Percentiles rank a stretch among this genome's conserved stretches.
These are phyloP conservation scores for Diacarnus erythraeanus DNA, from an alignment of 37 sponge, comb jelly and placozoan genomes.

Conservation along the genomic window DNA sequence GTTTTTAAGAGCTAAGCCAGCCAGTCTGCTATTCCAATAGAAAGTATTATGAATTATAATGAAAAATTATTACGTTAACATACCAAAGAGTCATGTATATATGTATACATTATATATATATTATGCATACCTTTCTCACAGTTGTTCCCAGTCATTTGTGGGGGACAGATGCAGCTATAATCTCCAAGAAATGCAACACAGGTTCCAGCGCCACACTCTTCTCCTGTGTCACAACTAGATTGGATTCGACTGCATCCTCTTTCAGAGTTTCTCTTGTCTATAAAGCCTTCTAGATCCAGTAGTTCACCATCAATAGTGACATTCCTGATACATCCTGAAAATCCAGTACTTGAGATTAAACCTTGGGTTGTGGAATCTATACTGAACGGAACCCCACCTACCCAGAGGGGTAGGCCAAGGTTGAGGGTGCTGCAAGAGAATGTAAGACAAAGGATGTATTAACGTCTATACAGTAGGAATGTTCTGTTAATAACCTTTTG, in stretches of 20 bases:
- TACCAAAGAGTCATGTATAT: no score
- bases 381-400: slow-evolving; percentile 53
- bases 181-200: slow-evolving; percentile 27
- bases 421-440: slow-evolving; percentile 40
- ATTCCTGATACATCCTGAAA: slow-evolving; percentile 54
- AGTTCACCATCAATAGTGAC: slow-evolving; percentile 22
- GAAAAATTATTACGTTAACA: no score
- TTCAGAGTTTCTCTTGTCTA: slow-evolving; percentile 22
- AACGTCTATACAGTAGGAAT: not conserved
- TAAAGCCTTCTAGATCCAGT: slow-evolving; percentile 28
- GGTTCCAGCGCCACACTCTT: slow-evolving; percentile 26
- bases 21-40: no score
- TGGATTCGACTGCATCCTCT: slow-evolving; percentile 36
- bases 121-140: slow-evolving; percentile 32
- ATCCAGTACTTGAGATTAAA: slow-evolving; percentile 15
- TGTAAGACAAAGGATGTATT: not conserved
- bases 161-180: slow-evolving; percentile 48
- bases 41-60: no score
- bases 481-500: not conserved
- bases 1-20: no score
- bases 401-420: slow-evolving; percentile 71
- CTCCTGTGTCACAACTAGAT: not conserved
- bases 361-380: not conserved
- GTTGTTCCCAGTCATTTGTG: slow-evolving; percentile 18
- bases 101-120: no score